Percentiles rank a stretch among this genome's conserved stretches.
These are phyloP conservation scores for Asarcornis scutulata DNA, from an alignment of 2,113 vertebrate species.

Conservation along the genomic window DNA sequence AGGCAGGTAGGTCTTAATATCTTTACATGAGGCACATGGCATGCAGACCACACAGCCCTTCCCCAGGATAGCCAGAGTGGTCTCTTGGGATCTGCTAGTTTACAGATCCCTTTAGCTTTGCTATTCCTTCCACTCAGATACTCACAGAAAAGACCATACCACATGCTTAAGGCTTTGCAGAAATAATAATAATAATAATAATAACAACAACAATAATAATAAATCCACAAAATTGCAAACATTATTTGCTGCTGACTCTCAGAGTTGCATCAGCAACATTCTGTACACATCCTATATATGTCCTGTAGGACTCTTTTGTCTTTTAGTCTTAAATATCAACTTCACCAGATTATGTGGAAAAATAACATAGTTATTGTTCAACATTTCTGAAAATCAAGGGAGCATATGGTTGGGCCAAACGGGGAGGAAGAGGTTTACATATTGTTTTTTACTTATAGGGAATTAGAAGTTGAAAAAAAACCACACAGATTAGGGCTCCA, in stretches of 20 bases:
- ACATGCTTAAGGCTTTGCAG: not conserved
- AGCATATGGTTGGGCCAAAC: not conserved
- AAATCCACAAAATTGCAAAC: not conserved
- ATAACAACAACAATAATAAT: not conserved
- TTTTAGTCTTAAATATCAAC: not conserved
- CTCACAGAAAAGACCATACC: not conserved
- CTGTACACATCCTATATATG: not conserved
- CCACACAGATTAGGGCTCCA: not conserved
- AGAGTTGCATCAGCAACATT: not conserved
- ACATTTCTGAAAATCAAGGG: not conserved
- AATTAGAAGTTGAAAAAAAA: not conserved
- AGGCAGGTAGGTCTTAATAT: not conserved
- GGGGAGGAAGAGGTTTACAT: rapidly evolving
- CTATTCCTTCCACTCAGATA: not conserved
- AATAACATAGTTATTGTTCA: not conserved
- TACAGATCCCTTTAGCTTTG: rapidly evolving
- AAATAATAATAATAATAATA: not conserved
- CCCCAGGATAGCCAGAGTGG: rapidly evolving
- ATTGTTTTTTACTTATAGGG: not conserved
- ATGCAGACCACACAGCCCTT: not conserved
- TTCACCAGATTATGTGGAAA: not conserved
- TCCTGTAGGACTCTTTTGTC: not conserved
- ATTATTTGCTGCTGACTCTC: not conserved
- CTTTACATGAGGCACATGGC: rapidly evolving
- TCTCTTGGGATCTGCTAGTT: not conserved